Evolutionary conservation across 2,113 vertebrate species (phyloP).

Genomic region (Hydropotes inermis): DNA sequence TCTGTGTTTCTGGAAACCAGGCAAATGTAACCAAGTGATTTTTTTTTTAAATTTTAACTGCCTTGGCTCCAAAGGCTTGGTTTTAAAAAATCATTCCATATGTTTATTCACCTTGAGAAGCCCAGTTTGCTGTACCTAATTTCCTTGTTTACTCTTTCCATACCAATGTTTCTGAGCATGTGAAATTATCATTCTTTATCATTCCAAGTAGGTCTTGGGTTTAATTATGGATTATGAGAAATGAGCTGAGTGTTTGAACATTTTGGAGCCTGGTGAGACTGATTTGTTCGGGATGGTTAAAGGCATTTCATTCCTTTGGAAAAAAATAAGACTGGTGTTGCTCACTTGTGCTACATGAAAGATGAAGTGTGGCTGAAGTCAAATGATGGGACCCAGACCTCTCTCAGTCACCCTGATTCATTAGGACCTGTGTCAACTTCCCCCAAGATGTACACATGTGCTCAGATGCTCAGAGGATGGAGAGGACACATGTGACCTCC

Average conservation of each 20-base stretch:
- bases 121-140: not conserved
- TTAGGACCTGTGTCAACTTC: not conserved
- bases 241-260: conserved; percentile 6
- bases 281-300: not conserved
- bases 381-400: not conserved
- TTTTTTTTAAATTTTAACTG: not conserved
- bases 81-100: conserved; percentile 36
- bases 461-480: not conserved
- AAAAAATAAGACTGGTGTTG: not conserved
- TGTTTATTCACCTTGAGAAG: conserved; percentile 36
- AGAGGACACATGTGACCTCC: conserved; percentile 2
- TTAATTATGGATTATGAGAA: conserved; percentile 42
- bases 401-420: not conserved
- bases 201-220: conserved; percentile 30
- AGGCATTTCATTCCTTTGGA: not conserved
- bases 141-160: not conserved
- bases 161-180: conserved; percentile 1
- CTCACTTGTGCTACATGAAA: conserved; percentile 9
- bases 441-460: not conserved
- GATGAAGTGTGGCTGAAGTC: not conserved
- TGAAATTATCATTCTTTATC: conserved; percentile 32
- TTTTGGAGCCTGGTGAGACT: not conserved
- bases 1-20: conserved; percentile 24
- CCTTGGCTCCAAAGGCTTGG: not conserved
- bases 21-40: not conserved